These are phyloP conservation scores for Agrotis exclamationis DNA, from an alignment of 2,888 invertebrate species.

Conservation along the genomic window DNA sequence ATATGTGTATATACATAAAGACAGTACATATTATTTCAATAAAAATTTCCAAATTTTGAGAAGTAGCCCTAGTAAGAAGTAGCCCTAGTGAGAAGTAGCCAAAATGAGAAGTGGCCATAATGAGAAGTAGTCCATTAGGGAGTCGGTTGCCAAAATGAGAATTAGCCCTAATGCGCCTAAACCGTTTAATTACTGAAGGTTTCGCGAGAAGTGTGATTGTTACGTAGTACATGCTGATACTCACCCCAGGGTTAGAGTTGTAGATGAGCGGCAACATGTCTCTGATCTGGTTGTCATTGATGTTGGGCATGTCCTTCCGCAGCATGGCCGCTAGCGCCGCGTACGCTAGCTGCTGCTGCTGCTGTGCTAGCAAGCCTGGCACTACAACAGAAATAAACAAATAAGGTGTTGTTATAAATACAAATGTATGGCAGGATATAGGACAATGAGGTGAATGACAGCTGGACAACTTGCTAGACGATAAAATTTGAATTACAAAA, in stretches of 20 bases:
- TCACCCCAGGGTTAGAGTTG: constrained; percentile 90
- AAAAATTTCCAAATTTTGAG: no score
- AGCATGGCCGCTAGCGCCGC: constrained; percentile 89
- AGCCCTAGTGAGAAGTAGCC: no score
- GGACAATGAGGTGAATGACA: not conserved
- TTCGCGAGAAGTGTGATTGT: not conserved
- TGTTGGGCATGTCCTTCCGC: constrained; percentile 92
- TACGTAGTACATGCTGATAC: constrained; percentile 28
- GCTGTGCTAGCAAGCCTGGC: constrained; percentile 77
- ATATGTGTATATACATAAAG: no score
- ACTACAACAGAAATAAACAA: constrained; percentile 63
- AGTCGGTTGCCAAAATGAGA: no score
- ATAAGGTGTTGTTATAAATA: not conserved
- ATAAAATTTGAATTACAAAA: no score
- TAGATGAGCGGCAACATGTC: constrained; percentile 92
- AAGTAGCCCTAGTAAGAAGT: no score
- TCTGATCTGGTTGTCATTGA: constrained; percentile 91
- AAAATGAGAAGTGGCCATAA: no score
- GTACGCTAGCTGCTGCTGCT: constrained; percentile 87
- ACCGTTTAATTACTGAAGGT: no score
- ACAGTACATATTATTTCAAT: no score
- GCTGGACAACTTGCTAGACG: not conserved
- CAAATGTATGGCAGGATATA: not conserved
- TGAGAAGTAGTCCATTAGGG: no score
- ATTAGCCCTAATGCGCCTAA: no score